Evolutionary conservation across 1,140 invertebrate species (phyloP), one percentile per base, ranked within the genome.

Genomic region (Cardiocondyla obscurior): DNA sequence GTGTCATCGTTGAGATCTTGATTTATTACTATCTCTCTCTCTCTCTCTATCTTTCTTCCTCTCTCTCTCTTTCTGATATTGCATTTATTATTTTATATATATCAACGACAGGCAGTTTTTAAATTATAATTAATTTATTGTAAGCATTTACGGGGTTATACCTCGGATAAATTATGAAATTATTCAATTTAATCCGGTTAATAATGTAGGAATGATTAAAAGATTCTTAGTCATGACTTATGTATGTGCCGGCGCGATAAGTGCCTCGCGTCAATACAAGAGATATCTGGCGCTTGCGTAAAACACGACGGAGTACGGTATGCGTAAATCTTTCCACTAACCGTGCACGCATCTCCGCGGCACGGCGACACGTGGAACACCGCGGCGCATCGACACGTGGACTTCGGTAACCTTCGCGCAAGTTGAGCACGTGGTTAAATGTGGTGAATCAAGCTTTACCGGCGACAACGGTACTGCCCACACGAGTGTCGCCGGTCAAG

Each of bases 221-320:
- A 42, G 74, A 82, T 81, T 70, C 60, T 89, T 72, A 85, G 76
- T 55, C 22, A 39, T 39, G 30, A n/a, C 69, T 89, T 73, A 46
- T 70, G 42, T n/a, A 44, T 19, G 39, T 22, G 14, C 22, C 25
- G 10, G 5, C 33, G 53, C 69, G 88, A 85, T 89, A 89, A 89
- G 46, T 72, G 51, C 57, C 82, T 85, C 77, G 33, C 60, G 51
- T 30, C 36, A 46, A 25, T 58, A 53, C 44, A 36, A 64, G 51
- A 60, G 49, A 65, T 82, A 85, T 44, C 51, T 67, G 64, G 39
- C 72, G 84, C 76, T 89, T 89, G 85, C 88, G 85, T 89, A 77
- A 82, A 84, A 49, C 57, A 19, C 30, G 39, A 55, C 53, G 10
- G 22, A 39, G 44, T 77, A 82, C 19, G 73, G 73, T 79, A 30